Base-by-base conservation (phyloP, 2,888 invertebrate genomes). In the Caenorhabditis becei region DNA sequence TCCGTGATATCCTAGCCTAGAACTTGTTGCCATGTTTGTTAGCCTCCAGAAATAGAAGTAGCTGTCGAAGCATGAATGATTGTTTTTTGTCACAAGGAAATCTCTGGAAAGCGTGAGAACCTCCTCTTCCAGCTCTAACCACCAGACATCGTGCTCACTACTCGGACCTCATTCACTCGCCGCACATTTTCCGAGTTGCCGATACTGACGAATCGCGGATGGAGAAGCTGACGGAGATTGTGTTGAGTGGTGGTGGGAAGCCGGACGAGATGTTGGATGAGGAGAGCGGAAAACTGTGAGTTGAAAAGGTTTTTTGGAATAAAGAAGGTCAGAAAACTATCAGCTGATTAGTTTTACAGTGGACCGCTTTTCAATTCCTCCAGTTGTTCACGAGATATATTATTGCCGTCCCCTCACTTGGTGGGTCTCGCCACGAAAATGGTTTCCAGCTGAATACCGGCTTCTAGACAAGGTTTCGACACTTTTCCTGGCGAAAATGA, bases 81-180 rank as follows among this genome's bases (percentile, higher is more conserved):
- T 69, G 58, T 35, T 59, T 59, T 59, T 44, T 8, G n/a, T 18
- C 49, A 8, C 11, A 18, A 24, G 23, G 24, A 51, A 24, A 24
- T 24, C 54, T n/a, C 11, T 16, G 26, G 28, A 32, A 61, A 72
- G 62, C 71, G 71, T 71, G 71, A 51, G 71, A 72, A 72, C 47
- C 23, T 35, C 35, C 7, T 35, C 35, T 41, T 41, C 41, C 41
- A 41, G 41, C 71, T 37, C 54, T 71, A 28, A 56, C 72, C 62
- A 71, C 71, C 72, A 74, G 72, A 74, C 72, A 65, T 65, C 72
- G 72, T 28, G 63, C 72, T 26, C 72, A 74, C 72, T 74, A 65
- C 37, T 74, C 72, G 23, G 72, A 74, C 35, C 72, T 74, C 37
- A 75, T 75, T 37, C 75, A 75, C 32, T 75, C 75, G 18, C 75